Base-by-base conservation (phyloP, 2,888 invertebrate genomes). In the Hesperia comma region DNA sequence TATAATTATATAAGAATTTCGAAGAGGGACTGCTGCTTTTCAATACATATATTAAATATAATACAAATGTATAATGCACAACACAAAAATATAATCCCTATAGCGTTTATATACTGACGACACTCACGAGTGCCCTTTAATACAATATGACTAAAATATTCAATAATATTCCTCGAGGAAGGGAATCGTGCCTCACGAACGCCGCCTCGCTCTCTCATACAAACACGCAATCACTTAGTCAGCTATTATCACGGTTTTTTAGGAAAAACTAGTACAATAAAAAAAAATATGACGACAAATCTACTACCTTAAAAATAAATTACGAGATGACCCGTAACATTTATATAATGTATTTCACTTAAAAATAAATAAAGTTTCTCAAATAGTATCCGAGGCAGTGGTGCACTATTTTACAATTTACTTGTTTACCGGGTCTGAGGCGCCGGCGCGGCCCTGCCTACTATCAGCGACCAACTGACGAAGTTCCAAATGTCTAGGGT, bases 191-290 rank as follows among this genome's bases (percentile, higher is more conserved):
- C 90, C 90, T 81, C 74, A 86, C 88, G 90, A 87, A 87, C 79
- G 88, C 88, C 90, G 82, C 79, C 79, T 78, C 86, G 79, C 81
- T 79, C 87, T 84, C 84, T 77, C 87, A 81, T 82, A 74, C 86
- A 82, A 72, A 78, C 88, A 85, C 76, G 81, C 86, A 79, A 80
- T 79, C 82, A 87, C 90, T 89, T 92, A 91, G 83, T 83, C 80
- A 90, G 86, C 93, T 93, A 93, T 88, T 93, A 93, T 93, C 93
- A 93, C 93, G 88, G 91, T 90, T 91, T 76, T 81, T 88, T 83
- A 84, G 83, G 84, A 86, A 88, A 86, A 82, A 85, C 84, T 83
- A 88, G 83, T 82, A 88, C 81, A 85, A 82, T 84, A 83, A 82
- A 84, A 87, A 43, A 85, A 86, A 84, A 83, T 83, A 83, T 70